Percentiles rank a stretch among this genome's conserved stretches.
phyloP scores from a whole-genome alignment of 2,888 invertebrate genomes.

The Poecilus cupreus region DNA sequence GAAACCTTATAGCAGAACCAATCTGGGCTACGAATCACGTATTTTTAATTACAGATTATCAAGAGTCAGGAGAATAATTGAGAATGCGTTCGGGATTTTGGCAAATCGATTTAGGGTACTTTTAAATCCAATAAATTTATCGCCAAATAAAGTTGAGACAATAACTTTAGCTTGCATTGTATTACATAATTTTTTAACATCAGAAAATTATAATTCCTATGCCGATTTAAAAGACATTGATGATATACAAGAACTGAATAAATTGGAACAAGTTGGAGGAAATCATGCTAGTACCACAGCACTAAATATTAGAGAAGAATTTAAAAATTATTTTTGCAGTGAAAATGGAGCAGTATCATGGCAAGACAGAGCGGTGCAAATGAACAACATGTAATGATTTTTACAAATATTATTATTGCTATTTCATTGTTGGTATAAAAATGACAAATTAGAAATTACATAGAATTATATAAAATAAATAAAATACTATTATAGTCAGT shows the following conservation, averaged over 20 bases:
- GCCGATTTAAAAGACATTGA: neutral
- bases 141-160: conserved; percentile 49
- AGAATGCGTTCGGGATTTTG: no score
- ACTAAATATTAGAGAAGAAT: conserved; percentile 43
- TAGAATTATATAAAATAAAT: neutral
- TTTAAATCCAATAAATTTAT: conserved; percentile 48
- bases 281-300: neutral
- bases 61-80: no score
- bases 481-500: no score
- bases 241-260: neutral
- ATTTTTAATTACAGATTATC: conserved; percentile 54
- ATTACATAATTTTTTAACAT: conserved; percentile 51
- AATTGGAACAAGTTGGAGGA: neutral
- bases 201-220: conserved; percentile 16
- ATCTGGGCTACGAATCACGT: conserved; percentile 8
- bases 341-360: conserved; percentile 25
- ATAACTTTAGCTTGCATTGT: conserved; percentile 51
- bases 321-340: conserved; percentile 40
- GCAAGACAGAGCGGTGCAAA: conserved; percentile 28
- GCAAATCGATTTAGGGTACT: conserved; percentile 41
- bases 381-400: conserved; percentile 34
- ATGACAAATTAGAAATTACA: neutral
- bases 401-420: neutral
- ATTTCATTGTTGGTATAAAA: neutral
- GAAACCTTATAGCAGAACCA: conserved; percentile 45